Evolutionary conservation across 2,797 vertebrate genomes (phyloP), one percentile per base, ranked within the genome.

Genomic region (Bovichtus diacanthus): DNA sequence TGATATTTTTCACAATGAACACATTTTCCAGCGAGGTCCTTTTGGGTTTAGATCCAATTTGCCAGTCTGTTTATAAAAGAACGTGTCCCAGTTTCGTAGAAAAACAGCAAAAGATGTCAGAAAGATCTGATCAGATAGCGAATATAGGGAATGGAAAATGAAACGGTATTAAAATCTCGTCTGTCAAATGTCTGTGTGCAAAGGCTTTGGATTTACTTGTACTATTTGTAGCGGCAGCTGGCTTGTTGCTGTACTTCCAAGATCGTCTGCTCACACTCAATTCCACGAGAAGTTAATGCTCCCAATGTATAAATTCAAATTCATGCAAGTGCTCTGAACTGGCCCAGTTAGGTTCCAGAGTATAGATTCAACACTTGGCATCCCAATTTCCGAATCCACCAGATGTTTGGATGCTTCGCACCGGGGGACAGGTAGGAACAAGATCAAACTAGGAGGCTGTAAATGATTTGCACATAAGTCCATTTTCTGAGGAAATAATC

Each of bases 401-500:
- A 91, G 91, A 90, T 92, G 90, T 92, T 88, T 74, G 70, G 80
- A 82, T 79, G 81, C 51, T 51, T 58, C 10, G 25, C 78, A 77
- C 66, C 62, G 55, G 55, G 81, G 88, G 75, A 78, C 67, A 73
- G 72, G 85, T 58, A 51, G 63, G 72, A 87, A 81, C 74, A 55
- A 83, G 87, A 92, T 90, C 85, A 92, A 93, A 91, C 76, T 47
- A 50, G 63, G 80, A 77, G 67, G 71, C 23, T 81, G 83, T 84
- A 82, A 87, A 55, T 83, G 87, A 84, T 76, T 78, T 82, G 70
- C 43, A 36, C 60, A 56, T 4, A 39, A 72, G 66, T 74, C 54
- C n/a, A 66, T 78, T 83, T 84, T 85, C 50, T 63, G 66, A 74
- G 61, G 77, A 82, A 85, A 81, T 81, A 75, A 88, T 89, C 86